phyloP scores from a whole-genome alignment of 2,113 vertebrate genomes.

The Prunella fulvescens region DNA sequence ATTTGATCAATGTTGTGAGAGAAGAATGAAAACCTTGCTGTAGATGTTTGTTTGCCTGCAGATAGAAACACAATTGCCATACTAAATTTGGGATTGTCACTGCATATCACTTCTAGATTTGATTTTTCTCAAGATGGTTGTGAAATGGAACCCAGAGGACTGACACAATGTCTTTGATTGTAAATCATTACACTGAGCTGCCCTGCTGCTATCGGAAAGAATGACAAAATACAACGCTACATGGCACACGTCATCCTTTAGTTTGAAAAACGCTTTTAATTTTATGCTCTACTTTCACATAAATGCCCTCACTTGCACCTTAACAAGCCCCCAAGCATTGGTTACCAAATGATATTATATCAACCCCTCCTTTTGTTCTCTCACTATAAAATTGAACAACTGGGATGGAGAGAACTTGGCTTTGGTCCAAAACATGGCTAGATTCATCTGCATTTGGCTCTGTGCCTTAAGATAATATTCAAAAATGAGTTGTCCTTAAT shows the following conservation, averaged over 20 bases:
- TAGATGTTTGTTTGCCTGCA: background rate
- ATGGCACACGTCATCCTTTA: background rate
- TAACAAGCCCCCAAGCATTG: constrained; percentile 70
- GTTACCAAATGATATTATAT: constrained; percentile 54
- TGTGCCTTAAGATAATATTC: constrained; percentile 77
- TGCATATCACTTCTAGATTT: background rate
- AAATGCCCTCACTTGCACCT: constrained; percentile 57
- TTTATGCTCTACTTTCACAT: constrained; percentile 40
- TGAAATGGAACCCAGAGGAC: constrained; percentile 7
- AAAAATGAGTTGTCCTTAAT: constrained; percentile 74
- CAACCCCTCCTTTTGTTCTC: constrained; percentile 52
- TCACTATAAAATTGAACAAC: constrained; percentile 72
- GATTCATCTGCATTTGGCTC: constrained; percentile 70
- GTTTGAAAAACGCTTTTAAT: constrained; percentile 45
- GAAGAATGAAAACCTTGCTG: background rate
- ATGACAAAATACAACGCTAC: background rate
- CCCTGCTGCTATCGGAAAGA: background rate
- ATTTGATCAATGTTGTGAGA: background rate
- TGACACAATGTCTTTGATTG: background rate
- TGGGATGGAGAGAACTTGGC: constrained; percentile 68
- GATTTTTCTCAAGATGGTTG: constrained; percentile 2
- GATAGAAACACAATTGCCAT: background rate
- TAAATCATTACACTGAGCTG: background rate
- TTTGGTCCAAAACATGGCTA: constrained; percentile 66
- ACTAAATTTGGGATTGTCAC: background rate